These are phyloP conservation scores for Aphaenogaster rudis DNA, from an alignment of 1,140 invertebrate genomes.

Conservation along the genomic window DNA sequence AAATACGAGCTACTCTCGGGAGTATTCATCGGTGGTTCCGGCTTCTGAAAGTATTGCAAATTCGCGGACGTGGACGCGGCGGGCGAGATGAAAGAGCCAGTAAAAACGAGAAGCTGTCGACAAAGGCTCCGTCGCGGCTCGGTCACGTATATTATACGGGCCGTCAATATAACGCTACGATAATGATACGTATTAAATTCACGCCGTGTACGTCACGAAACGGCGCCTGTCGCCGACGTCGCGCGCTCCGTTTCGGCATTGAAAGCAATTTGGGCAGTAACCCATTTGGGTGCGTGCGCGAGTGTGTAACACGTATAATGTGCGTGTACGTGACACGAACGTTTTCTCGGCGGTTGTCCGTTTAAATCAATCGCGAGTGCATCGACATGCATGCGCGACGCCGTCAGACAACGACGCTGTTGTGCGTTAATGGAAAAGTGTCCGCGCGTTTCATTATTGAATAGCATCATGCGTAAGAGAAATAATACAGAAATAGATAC, in stretches of 20 bases:
- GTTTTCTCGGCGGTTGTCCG: background rate
- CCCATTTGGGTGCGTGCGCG: slow-evolving; percentile 24
- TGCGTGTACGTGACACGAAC: background rate
- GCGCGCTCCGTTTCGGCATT: slow-evolving; percentile 46
- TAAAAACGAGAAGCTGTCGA: slow-evolving; percentile 5
- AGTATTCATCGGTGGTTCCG: background rate
- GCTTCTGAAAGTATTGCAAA: slow-evolving; percentile 21
- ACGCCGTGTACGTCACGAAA: slow-evolving; percentile 64
- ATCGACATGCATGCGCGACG: background rate
- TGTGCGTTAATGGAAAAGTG: slow-evolving; percentile 38
- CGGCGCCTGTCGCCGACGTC: slow-evolving; percentile 49
- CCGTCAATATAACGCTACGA: slow-evolving; percentile 51
- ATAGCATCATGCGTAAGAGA: background rate
- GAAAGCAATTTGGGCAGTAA: slow-evolving; percentile 64
- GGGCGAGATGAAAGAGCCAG: slow-evolving; percentile 17
- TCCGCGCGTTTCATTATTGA: slow-evolving; percentile 9
- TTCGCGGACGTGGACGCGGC: background rate
- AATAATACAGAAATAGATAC: slow-evolving; percentile 9
- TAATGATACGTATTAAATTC: slow-evolving; percentile 69
- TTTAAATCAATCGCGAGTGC: slow-evolving; percentile 35
- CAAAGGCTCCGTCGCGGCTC: slow-evolving; percentile 3
- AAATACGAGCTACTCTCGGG: background rate
- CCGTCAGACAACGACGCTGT: background rate
- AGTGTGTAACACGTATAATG: background rate
- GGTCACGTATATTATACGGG: slow-evolving; percentile 60